Percentiles rank a stretch among this genome's conserved stretches.
Conservation (phyloP, 2,888 invertebrate genomes). For the Iselma pallidipennis region DNA sequence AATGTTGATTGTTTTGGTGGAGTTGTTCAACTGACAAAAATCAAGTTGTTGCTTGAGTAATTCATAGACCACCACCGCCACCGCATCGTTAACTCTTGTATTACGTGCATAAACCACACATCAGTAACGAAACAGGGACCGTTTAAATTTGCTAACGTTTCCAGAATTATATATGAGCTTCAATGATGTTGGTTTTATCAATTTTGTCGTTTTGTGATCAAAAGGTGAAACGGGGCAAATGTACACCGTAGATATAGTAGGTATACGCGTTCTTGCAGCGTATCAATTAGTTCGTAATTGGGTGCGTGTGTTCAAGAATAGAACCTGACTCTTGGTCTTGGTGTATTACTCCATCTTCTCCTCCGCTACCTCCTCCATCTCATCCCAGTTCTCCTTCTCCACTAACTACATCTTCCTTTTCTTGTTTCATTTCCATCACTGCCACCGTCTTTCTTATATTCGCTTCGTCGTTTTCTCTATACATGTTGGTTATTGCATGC, state of each 20-base stretch:
- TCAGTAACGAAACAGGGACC: conserved; percentile 12
- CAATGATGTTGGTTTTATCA: conserved; percentile 3
- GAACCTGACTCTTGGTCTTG: conserved; percentile 25
- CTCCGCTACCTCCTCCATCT: too few species aligned
- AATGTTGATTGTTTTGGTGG: not conserved
- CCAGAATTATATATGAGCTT: too few species aligned
- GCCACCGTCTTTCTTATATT: not conserved
- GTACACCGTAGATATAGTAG: too few species aligned
- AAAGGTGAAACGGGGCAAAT: conserved; percentile 21
- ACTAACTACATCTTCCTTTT: not conserved
- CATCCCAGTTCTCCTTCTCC: too few species aligned
- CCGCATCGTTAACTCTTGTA: conserved; percentile 26
- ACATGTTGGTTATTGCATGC: conserved; percentile 16
- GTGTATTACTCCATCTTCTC: conserved; percentile 16
- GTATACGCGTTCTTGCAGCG: conserved; percentile 29
- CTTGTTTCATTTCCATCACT: not conserved
- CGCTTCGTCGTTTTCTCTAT: not conserved
- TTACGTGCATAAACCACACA: conserved; percentile 5
- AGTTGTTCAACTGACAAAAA: not conserved
- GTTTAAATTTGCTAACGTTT: conserved; percentile 6
- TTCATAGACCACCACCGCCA: not conserved
- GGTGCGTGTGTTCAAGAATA: conserved; percentile 30
- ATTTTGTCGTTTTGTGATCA: conserved; percentile 28
- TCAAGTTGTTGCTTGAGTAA: not conserved
- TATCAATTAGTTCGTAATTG: conserved; percentile 40